A percentile compares a stretch with the other conserved stretches of the same genome.
These are phyloP conservation scores for Athene noctua DNA, from an alignment of 2,113 vertebrate genomes.

Conservation along the genomic window DNA sequence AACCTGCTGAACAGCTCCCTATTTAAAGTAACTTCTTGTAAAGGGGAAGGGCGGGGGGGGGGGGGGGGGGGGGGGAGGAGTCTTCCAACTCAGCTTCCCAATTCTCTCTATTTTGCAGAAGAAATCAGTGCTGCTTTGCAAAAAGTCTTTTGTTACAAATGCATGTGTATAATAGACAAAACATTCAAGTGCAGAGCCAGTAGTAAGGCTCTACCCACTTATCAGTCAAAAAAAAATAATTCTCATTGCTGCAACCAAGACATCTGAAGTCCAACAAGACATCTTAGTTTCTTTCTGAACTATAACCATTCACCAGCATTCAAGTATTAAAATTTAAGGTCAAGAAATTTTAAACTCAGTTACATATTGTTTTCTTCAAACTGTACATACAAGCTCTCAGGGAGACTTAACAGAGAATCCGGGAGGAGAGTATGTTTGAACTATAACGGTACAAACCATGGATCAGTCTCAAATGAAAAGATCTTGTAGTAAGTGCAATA, in stretches of 20 bases:
- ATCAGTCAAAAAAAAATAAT: neutral
- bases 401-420: neutral
- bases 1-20: constrained; percentile 57
- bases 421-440: neutral
- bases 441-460: neutral
- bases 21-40: constrained; percentile 47
- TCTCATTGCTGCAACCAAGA: neutral
- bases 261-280: neutral
- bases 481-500: neutral
- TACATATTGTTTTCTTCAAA: neutral
- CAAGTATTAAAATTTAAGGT: neutral
- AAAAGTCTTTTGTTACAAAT: neutral
- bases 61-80: neutral
- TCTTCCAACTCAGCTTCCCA: neutral
- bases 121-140: neutral
- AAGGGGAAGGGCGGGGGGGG: neutral
- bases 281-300: neutral
- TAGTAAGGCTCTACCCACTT: neutral
- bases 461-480: neutral
- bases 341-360: neutral
- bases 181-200: neutral
- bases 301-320: neutral
- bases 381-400: neutral
- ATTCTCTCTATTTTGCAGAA: neutral
- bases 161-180: neutral